These are phyloP conservation scores for Alloplasta piceator DNA, from an alignment of 2,888 invertebrate genomes.

Conservation along the genomic window DNA sequence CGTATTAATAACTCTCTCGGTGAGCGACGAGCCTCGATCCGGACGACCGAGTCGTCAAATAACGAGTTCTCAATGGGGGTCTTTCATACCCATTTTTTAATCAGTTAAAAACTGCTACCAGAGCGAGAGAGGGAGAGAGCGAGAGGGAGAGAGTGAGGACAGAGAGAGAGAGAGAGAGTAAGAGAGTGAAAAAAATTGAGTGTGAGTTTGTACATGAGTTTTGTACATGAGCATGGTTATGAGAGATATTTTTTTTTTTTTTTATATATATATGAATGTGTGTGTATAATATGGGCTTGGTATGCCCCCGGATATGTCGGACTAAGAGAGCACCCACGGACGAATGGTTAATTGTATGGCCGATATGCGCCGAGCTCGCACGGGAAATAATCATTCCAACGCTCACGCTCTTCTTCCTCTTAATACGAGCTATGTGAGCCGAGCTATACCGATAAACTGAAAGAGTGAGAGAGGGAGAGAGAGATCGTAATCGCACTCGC, in stretches of 20 bases:
- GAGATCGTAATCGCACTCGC: slow-evolving; percentile 49
- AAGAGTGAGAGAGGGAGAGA: background rate
- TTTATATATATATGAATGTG: no score
- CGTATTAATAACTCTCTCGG: slow-evolving; percentile 56
- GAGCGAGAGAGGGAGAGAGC: no score
- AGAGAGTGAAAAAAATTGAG: background rate
- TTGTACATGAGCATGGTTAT: slow-evolving; percentile 5
- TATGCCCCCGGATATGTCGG: slow-evolving; percentile 43
- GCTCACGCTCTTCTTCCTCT: slow-evolving; percentile 34
- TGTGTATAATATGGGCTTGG: slow-evolving; percentile 3
- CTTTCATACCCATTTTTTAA: slow-evolving; percentile 64
- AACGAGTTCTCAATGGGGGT: slow-evolving; percentile 63
- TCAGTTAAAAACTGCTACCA: slow-evolving; percentile 60
- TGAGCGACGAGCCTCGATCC: slow-evolving; percentile 9
- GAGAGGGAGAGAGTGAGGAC: no score
- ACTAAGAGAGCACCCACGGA: slow-evolving; percentile 38
- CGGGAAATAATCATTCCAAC: slow-evolving; percentile 57
- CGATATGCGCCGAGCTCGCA: slow-evolving; percentile 35
- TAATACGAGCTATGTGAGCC: background rate
- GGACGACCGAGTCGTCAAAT: slow-evolving; percentile 64
- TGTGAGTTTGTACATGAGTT: background rate
- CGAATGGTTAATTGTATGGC: slow-evolving; percentile 63
- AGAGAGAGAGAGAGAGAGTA: slow-evolving; percentile 25
- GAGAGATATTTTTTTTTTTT: background rate
- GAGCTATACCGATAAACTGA: background rate